A percentile compares a stretch with the other conserved stretches of the same genome.
These are phyloP conservation scores for Allobates femoralis DNA, from an alignment of 2,797 vertebrate species.

Conservation along the genomic window DNA sequence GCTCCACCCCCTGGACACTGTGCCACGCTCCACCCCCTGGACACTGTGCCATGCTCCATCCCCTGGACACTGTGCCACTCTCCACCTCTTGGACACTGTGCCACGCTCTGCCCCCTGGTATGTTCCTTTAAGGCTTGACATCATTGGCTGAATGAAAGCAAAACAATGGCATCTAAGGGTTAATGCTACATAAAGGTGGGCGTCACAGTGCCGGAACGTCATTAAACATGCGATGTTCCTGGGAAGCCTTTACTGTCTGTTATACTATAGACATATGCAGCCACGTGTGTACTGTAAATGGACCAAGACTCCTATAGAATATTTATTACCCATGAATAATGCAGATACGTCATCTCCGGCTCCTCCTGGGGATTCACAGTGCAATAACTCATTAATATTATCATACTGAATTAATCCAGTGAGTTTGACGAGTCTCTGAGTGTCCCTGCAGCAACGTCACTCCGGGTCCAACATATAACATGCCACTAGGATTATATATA, in stretches of 20 bases:
- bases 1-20: too few relatives aligned
- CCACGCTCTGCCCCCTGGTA: background rate
- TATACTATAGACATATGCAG: constrained; percentile 12
- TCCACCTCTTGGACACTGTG: too few relatives aligned
- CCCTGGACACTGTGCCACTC: too few relatives aligned
- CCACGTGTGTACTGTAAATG: background rate
- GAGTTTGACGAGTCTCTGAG: background rate
- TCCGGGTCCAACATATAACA: background rate
- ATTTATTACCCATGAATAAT: constrained; percentile 45
- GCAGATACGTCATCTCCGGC: background rate
- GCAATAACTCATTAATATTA: constrained; percentile 2
- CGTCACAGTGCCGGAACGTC: background rate
- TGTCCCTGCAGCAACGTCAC: background rate
- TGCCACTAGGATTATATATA: background rate
- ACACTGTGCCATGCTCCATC: too few relatives aligned
- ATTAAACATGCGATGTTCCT: background rate
- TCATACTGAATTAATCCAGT: background rate
- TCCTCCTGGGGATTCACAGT: background rate
- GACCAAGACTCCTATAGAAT: constrained; percentile 23
- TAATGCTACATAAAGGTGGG: background rate
- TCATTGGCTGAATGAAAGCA: background rate
- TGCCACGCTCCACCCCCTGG: too few relatives aligned
- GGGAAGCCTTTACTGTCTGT: background rate
- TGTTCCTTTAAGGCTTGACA: background rate
- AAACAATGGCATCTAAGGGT: background rate